Evolutionary conservation across 2,888 invertebrate species (phyloP).

Genomic region (Pyrrhia umbra): DNA sequence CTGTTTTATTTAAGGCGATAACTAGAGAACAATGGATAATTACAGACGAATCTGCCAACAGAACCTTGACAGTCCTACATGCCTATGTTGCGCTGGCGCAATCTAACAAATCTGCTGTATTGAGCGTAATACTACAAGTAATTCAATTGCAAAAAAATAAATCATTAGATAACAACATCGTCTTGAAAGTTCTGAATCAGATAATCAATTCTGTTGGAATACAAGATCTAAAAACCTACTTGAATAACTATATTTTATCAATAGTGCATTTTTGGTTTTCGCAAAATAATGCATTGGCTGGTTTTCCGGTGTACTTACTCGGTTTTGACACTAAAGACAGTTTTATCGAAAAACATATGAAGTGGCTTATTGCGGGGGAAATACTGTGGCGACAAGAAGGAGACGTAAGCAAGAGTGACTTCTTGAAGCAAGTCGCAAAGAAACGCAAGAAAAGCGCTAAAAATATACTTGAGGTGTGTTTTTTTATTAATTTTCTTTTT

Average conservation of each 20-base stretch:
- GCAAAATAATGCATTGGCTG: constrained; percentile 74
- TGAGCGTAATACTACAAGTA: constrained; percentile 88
- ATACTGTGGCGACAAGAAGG: constrained; percentile 81
- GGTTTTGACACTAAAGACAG: constrained; percentile 74
- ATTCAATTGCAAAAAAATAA: constrained; percentile 89
- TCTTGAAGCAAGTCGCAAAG: constrained; percentile 68
- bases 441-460: constrained; percentile 33
- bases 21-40: constrained; percentile 79
- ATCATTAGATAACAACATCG: constrained; percentile 79
- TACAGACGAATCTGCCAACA: constrained; percentile 90
- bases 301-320: constrained; percentile 83
- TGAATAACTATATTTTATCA: constrained; percentile 84
- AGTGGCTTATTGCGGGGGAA: constrained; percentile 85
- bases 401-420: constrained; percentile 70
- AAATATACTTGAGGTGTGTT: constrained; percentile 71
- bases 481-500: too few relatives aligned
- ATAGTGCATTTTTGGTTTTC: constrained; percentile 87
- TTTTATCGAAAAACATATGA: constrained; percentile 84
- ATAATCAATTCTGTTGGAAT: constrained; percentile 72
- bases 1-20: constrained; percentile 73
- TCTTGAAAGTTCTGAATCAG: constrained; percentile 83
- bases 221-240: constrained; percentile 73
- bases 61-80: constrained; percentile 90
- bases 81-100: constrained; percentile 88
- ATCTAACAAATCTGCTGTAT: constrained; percentile 86